Conservation (phyloP, 2,797 vertebrate species). For the Cyclura pinguis region DNA sequence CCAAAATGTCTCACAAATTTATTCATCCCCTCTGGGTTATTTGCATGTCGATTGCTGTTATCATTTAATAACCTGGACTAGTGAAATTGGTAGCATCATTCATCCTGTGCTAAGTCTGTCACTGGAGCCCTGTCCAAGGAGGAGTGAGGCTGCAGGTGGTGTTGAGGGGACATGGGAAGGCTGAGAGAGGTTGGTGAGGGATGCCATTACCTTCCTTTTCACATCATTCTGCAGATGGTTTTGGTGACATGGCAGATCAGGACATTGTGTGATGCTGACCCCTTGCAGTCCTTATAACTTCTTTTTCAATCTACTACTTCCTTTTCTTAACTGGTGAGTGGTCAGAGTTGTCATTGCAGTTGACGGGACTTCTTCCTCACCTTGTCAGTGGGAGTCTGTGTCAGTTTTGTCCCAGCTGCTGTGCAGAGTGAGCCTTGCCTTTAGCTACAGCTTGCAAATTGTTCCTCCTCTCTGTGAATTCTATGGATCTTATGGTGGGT, state of each 20-base stretch:
- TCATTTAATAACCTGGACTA: slow-evolving; percentile 26
- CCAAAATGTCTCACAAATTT: slow-evolving; percentile 20
- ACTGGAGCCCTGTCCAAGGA: not conserved
- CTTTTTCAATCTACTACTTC: not conserved
- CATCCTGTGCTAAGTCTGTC: slow-evolving; percentile 17
- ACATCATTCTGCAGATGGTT: not conserved
- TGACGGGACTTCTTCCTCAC: not conserved
- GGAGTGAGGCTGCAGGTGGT: not conserved
- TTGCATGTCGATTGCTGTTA: slow-evolving; percentile 11
- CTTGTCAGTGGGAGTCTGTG: not conserved
- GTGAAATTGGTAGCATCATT: slow-evolving; percentile 13
- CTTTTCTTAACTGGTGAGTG: not conserved
- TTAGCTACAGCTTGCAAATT: not conserved
- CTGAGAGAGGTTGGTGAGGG: not conserved
- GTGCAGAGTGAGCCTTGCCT: not conserved
- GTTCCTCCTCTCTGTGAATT: not conserved
- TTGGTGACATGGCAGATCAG: not conserved
- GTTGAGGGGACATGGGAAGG: not conserved
- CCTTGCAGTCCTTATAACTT: not conserved
- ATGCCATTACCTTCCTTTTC: not conserved
- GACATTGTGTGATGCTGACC: not conserved
- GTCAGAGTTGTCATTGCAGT: not conserved
- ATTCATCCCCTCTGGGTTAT: slow-evolving; percentile 4
- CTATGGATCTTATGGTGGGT: not conserved
- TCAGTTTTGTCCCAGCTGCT: not conserved